These are phyloP conservation scores for Ptilonorhynchus violaceus DNA, from an alignment of 2,113 vertebrate genomes.

Conservation along the genomic window DNA sequence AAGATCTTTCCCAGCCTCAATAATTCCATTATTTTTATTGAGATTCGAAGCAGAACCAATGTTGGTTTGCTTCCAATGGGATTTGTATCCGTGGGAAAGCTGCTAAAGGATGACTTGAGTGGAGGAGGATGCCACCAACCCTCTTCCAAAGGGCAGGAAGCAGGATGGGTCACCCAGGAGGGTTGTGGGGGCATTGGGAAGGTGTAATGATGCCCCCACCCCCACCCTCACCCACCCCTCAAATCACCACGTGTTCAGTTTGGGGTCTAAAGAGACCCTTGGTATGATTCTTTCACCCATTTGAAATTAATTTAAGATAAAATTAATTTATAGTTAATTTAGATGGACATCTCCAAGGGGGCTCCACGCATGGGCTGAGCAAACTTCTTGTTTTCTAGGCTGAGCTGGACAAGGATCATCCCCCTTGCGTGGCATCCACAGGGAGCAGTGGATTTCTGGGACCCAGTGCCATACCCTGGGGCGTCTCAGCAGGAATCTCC, in stretches of 20 bases:
- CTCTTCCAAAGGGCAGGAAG: neutral
- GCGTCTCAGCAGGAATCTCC: fast-evolving
- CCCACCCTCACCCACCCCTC: neutral
- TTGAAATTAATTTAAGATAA: neutral
- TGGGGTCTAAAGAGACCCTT: neutral
- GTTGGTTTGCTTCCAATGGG: fast-evolving
- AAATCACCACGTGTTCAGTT: fast-evolving
- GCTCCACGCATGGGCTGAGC: fast-evolving
- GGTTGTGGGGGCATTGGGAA: neutral
- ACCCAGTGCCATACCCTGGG: neutral
- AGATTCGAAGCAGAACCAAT: neutral
- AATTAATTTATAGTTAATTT: neutral
- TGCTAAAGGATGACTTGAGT: neutral
- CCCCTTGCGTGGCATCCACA: fast-evolving
- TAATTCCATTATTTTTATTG: neutral
- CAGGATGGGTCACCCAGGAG: neutral
- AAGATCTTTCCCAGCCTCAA: neutral
- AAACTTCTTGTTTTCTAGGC: neutral
- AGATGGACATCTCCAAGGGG: neutral
- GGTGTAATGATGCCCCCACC: neutral
- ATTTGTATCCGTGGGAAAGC: neutral
- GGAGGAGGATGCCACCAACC: neutral
- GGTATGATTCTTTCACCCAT: neutral
- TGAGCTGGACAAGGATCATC: neutral
- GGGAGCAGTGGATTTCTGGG: neutral